phyloP scores from a whole-genome alignment of 2,888 invertebrate genomes.

The Yponomeuta malinellus region DNA sequence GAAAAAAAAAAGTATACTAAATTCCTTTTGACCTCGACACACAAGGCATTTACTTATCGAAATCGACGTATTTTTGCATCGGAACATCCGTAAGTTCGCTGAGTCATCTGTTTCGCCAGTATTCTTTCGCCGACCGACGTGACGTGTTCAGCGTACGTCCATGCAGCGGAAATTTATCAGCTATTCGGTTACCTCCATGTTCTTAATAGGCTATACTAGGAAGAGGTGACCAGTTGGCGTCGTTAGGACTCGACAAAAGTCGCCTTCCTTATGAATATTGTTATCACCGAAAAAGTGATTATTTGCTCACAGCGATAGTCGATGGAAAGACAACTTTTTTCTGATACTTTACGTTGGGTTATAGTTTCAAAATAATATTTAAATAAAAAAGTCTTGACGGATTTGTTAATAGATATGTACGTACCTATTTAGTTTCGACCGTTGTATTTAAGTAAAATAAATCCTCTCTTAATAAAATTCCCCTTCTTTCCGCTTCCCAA shows the following conservation, averaged over 20 bases:
- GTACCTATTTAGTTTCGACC: too few species aligned
- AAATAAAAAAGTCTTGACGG: too few species aligned
- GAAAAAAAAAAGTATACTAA: too few species aligned
- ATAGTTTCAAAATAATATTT: too few species aligned
- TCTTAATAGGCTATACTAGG: too few species aligned
- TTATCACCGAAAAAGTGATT: neutral
- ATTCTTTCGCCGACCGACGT: neutral
- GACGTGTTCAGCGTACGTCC: neutral
- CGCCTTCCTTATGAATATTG: neutral
- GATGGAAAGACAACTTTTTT: too few species aligned
- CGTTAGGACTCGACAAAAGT: neutral
- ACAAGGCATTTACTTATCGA: neutral
- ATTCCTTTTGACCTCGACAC: too few species aligned
- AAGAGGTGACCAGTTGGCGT: neutral
- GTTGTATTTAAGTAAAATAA: too few species aligned
- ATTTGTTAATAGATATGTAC: too few species aligned
- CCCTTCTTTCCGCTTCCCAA: too few species aligned
- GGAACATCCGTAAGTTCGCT: neutral
- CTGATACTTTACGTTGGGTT: too few species aligned
- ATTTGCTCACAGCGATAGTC: neutral
- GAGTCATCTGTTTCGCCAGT: neutral
- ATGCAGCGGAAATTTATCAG: neutral
- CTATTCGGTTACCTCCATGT: neutral
- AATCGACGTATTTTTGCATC: neutral
- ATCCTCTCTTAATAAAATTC: too few species aligned